Conservation (phyloP, 1,140 invertebrate genomes). For the Coptotermes formosanus region DNA sequence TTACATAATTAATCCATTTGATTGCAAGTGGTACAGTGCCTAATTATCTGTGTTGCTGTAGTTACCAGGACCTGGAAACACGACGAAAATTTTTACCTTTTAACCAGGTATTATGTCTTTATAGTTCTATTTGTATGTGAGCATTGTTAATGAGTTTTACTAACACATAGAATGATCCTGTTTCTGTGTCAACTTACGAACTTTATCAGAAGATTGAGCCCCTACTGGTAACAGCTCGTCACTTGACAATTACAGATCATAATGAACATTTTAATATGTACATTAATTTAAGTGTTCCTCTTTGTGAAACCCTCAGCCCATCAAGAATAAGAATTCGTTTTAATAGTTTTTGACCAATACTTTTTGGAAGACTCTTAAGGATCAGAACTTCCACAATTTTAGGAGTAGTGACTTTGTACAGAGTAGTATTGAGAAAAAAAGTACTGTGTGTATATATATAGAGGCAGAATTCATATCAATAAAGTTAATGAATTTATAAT, state of each 20-base stretch:
- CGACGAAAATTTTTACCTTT: neutral
- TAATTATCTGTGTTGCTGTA: neutral
- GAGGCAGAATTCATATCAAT: neutral
- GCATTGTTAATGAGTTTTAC: neutral
- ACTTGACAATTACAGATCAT: neutral
- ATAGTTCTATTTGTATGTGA: no score
- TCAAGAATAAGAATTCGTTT: neutral
- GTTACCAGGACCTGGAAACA: neutral
- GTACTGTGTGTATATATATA: neutral
- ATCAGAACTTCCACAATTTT: neutral
- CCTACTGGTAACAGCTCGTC: neutral
- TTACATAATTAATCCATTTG: neutral
- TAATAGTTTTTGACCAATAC: neutral
- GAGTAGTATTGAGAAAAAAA: neutral
- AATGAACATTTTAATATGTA: neutral
- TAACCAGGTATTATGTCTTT: neutral
- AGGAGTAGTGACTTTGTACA: neutral
- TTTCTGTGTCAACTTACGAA: neutral
- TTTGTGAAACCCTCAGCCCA: neutral
- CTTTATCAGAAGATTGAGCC: neutral
- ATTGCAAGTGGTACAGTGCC: neutral
- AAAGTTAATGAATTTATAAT: neutral
- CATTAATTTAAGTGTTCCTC: neutral
- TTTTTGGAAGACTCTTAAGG: neutral
- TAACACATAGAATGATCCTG: neutral